Evolutionary conservation across 2,888 invertebrate genomes (phyloP).

Genomic region (Ophonus ardosiacus): DNA sequence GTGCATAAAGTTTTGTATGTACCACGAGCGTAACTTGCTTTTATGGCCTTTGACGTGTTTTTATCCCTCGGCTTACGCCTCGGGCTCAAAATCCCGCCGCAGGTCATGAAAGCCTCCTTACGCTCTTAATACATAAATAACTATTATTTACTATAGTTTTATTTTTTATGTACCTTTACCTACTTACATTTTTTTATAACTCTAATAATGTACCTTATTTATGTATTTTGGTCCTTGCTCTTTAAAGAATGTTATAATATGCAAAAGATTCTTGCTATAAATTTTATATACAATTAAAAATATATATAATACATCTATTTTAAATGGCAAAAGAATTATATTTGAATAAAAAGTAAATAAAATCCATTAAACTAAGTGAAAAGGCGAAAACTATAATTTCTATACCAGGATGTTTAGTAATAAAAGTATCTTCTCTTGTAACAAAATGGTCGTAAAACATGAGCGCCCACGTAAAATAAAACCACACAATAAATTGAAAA

Average conservation of each 20-base stretch:
- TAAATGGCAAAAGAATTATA: neutral
- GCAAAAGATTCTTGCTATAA: neutral
- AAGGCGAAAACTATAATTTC: constrained; percentile 34
- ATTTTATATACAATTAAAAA: neutral
- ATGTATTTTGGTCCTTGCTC: neutral
- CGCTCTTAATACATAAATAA: no score
- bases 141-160: no score
- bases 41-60: no score
- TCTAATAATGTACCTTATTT: no score
- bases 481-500: constrained; percentile 35
- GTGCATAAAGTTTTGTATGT: no score
- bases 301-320: neutral
- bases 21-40: no score
- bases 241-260: neutral
- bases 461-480: constrained; percentile 33
- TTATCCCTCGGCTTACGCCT: no score
- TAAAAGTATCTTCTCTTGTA: constrained; percentile 26
- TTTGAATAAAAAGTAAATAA: neutral
- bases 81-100: no score
- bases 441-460: constrained; percentile 15
- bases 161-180: no score
- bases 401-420: constrained; percentile 1
- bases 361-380: neutral
- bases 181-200: no score
- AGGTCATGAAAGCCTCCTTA: no score